Conservation (phyloP, 2,888 invertebrate species). For the Ornithoptera alexandrae region DNA sequence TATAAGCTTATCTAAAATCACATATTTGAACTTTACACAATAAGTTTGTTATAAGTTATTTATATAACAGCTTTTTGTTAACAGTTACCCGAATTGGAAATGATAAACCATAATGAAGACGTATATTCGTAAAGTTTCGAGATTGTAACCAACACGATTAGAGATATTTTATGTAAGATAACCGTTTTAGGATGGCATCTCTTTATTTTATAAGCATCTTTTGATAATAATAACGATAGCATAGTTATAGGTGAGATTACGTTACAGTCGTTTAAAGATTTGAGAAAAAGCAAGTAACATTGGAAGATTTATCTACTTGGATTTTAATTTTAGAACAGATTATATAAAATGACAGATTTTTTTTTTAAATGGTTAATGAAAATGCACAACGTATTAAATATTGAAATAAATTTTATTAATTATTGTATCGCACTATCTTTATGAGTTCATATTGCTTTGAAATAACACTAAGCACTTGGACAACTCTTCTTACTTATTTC, state of each 20-base stretch:
- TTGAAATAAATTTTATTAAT: too few relatives aligned
- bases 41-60: not conserved
- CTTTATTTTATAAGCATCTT: slow-evolving; percentile 12
- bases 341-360: too few relatives aligned
- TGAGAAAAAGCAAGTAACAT: not conserved
- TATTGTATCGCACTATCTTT: too few relatives aligned
- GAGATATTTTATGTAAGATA: slow-evolving; percentile 11
- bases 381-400: too few relatives aligned
- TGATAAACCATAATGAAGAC: slow-evolving; percentile 10
- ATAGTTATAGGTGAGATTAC: slow-evolving; percentile 18
- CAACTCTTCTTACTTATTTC: too few relatives aligned
- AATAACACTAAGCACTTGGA: too few relatives aligned
- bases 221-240: slow-evolving; percentile 9
- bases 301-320: too few relatives aligned
- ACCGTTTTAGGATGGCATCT: slow-evolving; percentile 1
- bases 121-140: slow-evolving; percentile 6
- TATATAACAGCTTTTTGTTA: not conserved
- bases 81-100: not conserved
- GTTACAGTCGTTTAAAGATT: slow-evolving; percentile 1
- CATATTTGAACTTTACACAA: not conserved
- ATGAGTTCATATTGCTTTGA: too few relatives aligned
- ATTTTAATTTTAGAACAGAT: too few relatives aligned
- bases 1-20: not conserved
- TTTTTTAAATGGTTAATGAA: too few relatives aligned
- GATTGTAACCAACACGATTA: slow-evolving; percentile 10